Conservation (phyloP, 2,888 invertebrate species). For the Deilephila elpenor region DNA sequence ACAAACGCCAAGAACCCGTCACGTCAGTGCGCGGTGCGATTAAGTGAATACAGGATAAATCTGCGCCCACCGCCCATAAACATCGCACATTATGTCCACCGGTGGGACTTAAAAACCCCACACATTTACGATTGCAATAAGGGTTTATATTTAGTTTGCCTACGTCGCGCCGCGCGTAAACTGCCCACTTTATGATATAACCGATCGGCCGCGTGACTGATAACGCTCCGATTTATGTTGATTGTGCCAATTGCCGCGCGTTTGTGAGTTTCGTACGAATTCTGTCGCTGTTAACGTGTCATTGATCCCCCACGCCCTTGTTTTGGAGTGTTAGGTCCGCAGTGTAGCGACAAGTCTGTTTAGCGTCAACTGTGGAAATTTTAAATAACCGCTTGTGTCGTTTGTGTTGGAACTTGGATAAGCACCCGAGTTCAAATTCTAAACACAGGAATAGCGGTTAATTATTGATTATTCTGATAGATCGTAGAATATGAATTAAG, state of each 20-base stretch:
- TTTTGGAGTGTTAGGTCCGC: background rate
- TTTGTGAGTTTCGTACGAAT: constrained; percentile 9
- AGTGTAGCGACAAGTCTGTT: no score
- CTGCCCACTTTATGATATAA: constrained; percentile 12
- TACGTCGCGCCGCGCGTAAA: background rate
- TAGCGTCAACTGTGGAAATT: no score
- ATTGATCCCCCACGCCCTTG: background rate
- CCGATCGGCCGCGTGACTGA: constrained; percentile 6
- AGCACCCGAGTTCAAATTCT: no score
- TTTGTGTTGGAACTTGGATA: no score
- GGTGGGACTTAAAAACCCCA: constrained; percentile 31
- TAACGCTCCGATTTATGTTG: constrained; percentile 15
- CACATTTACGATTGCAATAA: constrained; percentile 29
- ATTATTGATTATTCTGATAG: no score
- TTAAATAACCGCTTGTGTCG: no score
- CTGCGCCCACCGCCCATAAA: constrained; percentile 31
- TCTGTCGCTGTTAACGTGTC: background rate
- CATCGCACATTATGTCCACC: constrained; percentile 30
- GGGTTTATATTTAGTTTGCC: constrained; percentile 8
- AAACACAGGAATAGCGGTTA: no score
- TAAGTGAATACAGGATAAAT: constrained; percentile 1
- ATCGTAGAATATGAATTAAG: no score
- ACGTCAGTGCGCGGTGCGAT: background rate
- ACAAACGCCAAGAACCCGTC: constrained; percentile 16
- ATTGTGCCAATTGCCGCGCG: background rate